Conservation (phyloP, 2,888 invertebrate species). For the Mactromeris polynyma region DNA sequence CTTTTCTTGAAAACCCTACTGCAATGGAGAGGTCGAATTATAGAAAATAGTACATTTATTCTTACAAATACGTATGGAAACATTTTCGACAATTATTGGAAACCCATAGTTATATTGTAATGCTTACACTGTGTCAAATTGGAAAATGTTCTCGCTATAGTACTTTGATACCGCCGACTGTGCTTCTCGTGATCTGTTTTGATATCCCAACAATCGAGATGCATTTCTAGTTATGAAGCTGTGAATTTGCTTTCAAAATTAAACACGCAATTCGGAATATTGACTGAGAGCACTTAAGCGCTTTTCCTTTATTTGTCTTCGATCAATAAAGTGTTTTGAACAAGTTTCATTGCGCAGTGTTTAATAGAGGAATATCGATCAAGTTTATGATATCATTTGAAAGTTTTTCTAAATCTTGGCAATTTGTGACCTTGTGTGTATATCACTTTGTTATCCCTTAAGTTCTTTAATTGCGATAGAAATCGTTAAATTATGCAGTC, state of each 20-base stretch:
- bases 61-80: no score
- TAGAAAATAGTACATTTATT: no score
- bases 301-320: background rate
- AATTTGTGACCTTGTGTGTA: no score
- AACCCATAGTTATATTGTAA: no score
- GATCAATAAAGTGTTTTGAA: background rate
- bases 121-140: background rate
- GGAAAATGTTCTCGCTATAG: no score
- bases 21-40: no score
- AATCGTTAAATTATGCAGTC: no score
- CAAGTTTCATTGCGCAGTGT: background rate
- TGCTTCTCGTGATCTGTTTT: background rate
- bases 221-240: background rate
- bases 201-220: background rate
- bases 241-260: background rate
- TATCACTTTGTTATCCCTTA: no score
- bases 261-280: background rate
- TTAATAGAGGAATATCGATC: background rate
- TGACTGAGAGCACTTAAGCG: background rate
- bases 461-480: no score
- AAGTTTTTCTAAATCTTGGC: no score
- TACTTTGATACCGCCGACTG: background rate
- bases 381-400: background rate
- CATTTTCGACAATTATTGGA: no score
- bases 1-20: no score